Conservation (phyloP, 2,888 invertebrate species). For the Mesorhabditis sp. region DNA sequence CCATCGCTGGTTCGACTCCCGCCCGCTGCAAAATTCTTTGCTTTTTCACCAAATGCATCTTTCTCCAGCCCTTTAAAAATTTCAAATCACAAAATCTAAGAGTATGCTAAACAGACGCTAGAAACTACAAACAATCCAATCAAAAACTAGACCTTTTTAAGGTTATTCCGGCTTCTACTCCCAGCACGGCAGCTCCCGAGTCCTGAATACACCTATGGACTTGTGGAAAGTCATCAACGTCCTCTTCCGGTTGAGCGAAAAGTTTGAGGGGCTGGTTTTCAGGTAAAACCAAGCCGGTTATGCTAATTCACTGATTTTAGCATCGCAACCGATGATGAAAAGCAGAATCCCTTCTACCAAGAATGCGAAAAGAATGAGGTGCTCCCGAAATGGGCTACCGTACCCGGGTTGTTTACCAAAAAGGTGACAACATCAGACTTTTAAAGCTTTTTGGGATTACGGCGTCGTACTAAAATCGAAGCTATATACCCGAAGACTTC, state of each 20-base stretch:
- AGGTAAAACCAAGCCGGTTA: slow-evolving; percentile 13
- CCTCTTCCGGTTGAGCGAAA: slow-evolving; percentile 31
- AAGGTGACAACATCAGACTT: slow-evolving; percentile 1
- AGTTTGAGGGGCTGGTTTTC: slow-evolving; percentile 31
- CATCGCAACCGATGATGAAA: slow-evolving; percentile 28
- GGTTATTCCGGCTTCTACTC: slow-evolving; percentile 7
- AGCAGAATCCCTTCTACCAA: slow-evolving; percentile 26
- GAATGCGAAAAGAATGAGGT: slow-evolving; percentile 36
- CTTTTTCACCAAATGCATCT: too few relatives aligned
- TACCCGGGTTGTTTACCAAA: slow-evolving; percentile 20
- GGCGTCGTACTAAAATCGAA: too few relatives aligned
- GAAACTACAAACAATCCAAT: neutral
- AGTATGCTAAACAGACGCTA: too few relatives aligned
- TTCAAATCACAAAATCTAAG: too few relatives aligned
- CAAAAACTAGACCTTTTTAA: neutral
- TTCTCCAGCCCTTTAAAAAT: too few relatives aligned
- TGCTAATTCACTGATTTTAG: slow-evolving; percentile 16
- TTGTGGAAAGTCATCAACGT: slow-evolving; percentile 35
- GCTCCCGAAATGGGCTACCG: slow-evolving; percentile 28
- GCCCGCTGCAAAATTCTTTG: too few relatives aligned
- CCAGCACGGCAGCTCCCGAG: neutral
- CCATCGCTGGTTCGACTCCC: too few relatives aligned
- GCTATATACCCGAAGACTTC: neutral
- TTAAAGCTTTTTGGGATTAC: too few relatives aligned
- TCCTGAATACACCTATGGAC: slow-evolving; percentile 16